A percentile compares a stretch with the other conserved stretches of the same genome.
Evolutionary conservation across 2,888 invertebrate genomes (phyloP).

Genomic region (Acheta domesticus): DNA sequence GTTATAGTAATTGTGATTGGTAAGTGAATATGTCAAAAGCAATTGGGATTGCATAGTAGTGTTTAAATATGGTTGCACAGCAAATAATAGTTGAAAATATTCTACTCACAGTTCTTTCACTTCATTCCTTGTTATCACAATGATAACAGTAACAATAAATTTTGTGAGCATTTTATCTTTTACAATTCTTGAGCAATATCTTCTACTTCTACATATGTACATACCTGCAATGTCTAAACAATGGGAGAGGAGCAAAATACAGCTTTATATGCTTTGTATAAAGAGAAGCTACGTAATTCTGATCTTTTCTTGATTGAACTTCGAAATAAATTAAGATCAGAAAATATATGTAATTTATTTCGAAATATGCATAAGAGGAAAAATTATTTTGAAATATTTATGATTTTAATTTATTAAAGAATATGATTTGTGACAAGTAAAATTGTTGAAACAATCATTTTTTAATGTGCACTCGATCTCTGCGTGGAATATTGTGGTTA

Average conservation of each 20-base stretch:
- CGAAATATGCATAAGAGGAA: neutral
- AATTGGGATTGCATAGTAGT: constrained; percentile 18
- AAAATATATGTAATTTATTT: neutral
- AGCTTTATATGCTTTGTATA: constrained; percentile 18
- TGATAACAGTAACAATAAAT: constrained; percentile 3
- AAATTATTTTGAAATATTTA: neutral
- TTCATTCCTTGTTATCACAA: neutral
- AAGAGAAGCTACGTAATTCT: neutral
- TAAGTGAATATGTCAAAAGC: neutral
- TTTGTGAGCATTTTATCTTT: constrained; percentile 18
- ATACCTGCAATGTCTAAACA: neutral
- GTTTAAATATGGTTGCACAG: neutral
- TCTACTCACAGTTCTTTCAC: neutral
- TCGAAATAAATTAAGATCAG: neutral
- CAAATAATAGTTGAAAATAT: neutral
- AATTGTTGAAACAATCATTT: neutral
- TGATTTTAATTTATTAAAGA: neutral
- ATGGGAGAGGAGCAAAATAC: neutral
- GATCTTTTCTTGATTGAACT: neutral
- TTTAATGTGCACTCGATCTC: neutral
- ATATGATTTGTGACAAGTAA: neutral
- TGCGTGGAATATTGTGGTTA: no score
- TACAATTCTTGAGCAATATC: constrained; percentile 10
- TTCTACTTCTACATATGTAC: neutral
- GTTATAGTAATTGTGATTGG: no score